These are phyloP conservation scores for Drosophila affinis DNA, from an alignment of 2,888 invertebrate species.

Conservation along the genomic window DNA sequence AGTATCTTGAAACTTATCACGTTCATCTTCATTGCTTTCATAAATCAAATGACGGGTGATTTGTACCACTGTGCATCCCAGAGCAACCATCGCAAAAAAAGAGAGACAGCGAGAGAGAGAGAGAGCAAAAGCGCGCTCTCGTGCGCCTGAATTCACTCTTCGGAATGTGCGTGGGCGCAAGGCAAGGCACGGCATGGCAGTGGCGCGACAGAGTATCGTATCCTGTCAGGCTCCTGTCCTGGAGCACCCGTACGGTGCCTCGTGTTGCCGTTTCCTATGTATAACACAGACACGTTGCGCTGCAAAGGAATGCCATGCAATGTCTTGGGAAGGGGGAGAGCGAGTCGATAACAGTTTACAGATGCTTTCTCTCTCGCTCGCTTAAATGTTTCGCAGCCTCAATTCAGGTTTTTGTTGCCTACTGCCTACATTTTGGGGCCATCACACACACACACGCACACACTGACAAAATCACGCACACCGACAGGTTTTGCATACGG, in stretches of 20 bases:
- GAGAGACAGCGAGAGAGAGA: constrained; percentile 5
- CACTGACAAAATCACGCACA: constrained; percentile 6
- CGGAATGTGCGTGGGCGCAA: constrained; percentile 64
- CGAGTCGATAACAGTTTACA: constrained; percentile 23
- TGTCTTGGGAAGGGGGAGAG: constrained; percentile 1
- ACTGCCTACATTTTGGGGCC: constrained; percentile 49
- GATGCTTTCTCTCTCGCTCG: constrained; percentile 8
- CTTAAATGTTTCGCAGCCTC: constrained; percentile 24
- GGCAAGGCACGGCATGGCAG: constrained; percentile 17
- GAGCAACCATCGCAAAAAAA: constrained; percentile 18
- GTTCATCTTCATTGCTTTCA: not conserved
- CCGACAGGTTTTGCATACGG: constrained; percentile 7
- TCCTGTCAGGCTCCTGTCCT: not conserved
- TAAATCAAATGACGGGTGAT: not conserved
- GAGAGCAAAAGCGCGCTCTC: constrained; percentile 14
- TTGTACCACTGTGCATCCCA: constrained; percentile 18
- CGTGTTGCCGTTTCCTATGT: constrained; percentile 57
- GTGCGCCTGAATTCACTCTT: constrained; percentile 3
- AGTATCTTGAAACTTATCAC: not conserved
- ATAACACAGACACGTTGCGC: constrained; percentile 69
- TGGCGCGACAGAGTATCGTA: constrained; percentile 7
- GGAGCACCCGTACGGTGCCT: constrained; percentile 1
- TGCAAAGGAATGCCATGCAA: constrained; percentile 62
- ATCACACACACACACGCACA: constrained; percentile 23
- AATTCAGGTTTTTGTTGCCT: constrained; percentile 40